Evolutionary conservation across 1,140 invertebrate genomes (phyloP).

Genomic region (Drosophila pruinosa): DNA sequence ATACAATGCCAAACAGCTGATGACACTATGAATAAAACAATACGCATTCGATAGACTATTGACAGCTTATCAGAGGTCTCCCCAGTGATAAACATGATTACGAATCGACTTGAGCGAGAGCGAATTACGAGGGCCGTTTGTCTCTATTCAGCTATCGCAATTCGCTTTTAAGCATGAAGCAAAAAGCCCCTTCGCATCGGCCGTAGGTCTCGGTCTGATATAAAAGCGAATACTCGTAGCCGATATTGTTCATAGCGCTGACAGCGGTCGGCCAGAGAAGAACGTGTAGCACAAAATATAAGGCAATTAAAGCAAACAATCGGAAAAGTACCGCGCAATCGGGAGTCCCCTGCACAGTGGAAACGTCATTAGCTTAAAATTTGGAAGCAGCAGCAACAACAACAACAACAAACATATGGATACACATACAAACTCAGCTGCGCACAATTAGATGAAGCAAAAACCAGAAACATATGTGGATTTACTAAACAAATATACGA

Average conservation of each 20-base stretch:
- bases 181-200: conserved; percentile 55
- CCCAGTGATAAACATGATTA: conserved; percentile 23
- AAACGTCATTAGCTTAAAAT: conserved; percentile 29
- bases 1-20: conserved; percentile 16
- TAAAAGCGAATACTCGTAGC: conserved; percentile 46
- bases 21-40: conserved; percentile 41
- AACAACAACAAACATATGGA: conserved; percentile 47
- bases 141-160: conserved; percentile 6
- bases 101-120: conserved; percentile 5
- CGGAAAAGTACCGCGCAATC: conserved; percentile 10
- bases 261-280: conserved; percentile 32
- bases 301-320: conserved; percentile 3
- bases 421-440: conserved; percentile 37
- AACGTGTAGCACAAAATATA: conserved; percentile 11
- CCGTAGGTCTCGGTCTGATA: conserved; percentile 35
- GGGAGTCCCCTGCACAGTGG: conserved; percentile 46
- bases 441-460: conserved; percentile 21
- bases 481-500: conserved; percentile 15
- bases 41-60: not conserved
- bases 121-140: conserved; percentile 3
- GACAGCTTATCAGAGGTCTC: conserved; percentile 43
- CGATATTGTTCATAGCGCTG: conserved; percentile 55
- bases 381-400: conserved; percentile 10
- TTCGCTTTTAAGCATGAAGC: conserved; percentile 7
- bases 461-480: conserved; percentile 3